A percentile compares a stretch with the other conserved stretches of the same genome.
These are phyloP conservation scores for Beroe ovata DNA, from an alignment of 37 sponge, comb jelly and placozoan genomes.

Conservation along the genomic window DNA sequence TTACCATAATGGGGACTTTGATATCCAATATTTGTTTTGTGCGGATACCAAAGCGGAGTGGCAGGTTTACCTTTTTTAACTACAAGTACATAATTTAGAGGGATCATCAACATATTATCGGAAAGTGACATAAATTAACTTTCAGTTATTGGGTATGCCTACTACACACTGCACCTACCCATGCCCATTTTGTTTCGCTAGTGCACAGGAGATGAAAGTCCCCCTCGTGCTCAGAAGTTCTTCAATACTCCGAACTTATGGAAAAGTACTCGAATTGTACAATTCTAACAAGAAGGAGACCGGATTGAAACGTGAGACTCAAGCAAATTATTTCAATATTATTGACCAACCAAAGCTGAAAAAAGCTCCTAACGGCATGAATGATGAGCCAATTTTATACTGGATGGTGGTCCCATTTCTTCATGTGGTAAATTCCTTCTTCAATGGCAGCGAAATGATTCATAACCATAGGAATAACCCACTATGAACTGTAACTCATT, in stretches of 20 bases:
- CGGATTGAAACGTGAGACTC: neutral
- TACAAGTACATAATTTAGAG: neutral
- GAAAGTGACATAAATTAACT: too few species aligned
- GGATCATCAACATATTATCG: neutral
- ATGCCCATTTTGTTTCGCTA: neutral
- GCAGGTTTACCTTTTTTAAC: neutral
- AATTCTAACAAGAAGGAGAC: neutral
- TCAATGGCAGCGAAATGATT: too few species aligned
- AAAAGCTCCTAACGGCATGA: neutral
- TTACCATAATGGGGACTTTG: neutral
- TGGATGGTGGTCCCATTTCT: neutral
- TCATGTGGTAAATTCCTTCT: neutral
- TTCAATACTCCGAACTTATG: neutral
- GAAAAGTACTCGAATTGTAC: neutral
- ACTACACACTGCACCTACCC: neutral
- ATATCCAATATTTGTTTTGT: neutral
- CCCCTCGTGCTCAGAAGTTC: neutral
- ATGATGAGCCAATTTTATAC: neutral
- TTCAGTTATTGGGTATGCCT: neutral
- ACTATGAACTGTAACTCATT: too few species aligned
- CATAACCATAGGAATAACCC: too few species aligned
- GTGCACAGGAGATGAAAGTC: neutral
- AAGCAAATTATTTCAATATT: neutral
- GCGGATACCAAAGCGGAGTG: constrained; percentile 6
- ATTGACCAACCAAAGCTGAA: neutral